phyloP scores from a whole-genome alignment of 2,113 vertebrate species.

The Probosciger aterrimus region DNA sequence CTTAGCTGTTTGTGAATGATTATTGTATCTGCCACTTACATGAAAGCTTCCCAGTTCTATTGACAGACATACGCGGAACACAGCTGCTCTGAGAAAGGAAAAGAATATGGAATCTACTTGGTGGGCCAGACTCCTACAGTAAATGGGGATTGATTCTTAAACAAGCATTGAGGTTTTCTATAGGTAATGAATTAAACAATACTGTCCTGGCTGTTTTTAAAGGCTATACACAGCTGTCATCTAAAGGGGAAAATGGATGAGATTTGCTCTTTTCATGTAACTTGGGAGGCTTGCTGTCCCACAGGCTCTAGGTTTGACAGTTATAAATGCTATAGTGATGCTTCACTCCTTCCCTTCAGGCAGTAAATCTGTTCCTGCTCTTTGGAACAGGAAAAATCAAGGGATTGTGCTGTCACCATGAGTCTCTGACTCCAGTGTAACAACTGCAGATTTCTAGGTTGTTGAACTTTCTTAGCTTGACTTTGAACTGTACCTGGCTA shows the following conservation, averaged over 20 bases:
- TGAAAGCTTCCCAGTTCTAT: background rate
- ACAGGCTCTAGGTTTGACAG: rapidly evolving
- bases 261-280: background rate
- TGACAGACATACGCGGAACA: background rate
- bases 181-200: background rate
- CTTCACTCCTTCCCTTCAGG: background rate
- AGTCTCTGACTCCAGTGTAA: background rate
- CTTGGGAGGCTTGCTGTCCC: background rate
- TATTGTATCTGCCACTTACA: background rate
- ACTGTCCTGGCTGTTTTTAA: background rate
- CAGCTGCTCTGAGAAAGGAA: background rate
- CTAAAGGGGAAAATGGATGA: background rate
- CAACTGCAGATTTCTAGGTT: background rate
- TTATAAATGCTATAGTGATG: background rate
- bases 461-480: background rate
- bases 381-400: background rate
- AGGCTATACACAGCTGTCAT: background rate
- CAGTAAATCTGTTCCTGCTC: background rate
- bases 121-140: background rate
- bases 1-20: background rate
- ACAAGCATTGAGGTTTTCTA: background rate
- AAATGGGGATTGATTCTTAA: background rate
- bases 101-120: background rate
- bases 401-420: background rate
- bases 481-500: background rate